Percentiles rank a stretch among this genome's conserved stretches.
These are phyloP conservation scores for Nycticryphes semicollaris DNA, from an alignment of 2,113 vertebrate species.

Conservation along the genomic window DNA sequence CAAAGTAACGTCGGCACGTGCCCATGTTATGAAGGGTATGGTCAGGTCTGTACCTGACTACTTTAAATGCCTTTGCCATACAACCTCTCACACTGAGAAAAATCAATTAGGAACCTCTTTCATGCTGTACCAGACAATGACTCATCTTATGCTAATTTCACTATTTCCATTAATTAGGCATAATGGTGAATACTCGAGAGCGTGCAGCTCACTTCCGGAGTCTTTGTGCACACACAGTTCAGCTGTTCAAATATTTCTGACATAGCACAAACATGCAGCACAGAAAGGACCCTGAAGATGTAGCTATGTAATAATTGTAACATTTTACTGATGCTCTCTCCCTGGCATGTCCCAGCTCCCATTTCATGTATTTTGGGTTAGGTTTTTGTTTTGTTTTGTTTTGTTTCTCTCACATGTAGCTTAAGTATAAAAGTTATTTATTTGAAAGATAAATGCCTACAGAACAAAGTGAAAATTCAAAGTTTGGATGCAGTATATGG, in stretches of 20 bases:
- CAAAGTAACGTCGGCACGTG: neutral
- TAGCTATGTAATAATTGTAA: neutral
- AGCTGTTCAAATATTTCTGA: neutral
- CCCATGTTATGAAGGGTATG: neutral
- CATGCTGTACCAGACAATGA: neutral
- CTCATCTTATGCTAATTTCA: neutral
- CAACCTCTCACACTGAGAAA: neutral
- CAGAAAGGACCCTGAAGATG: neutral
- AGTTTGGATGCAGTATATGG: neutral
- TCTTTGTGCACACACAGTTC: neutral
- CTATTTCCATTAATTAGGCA: neutral
- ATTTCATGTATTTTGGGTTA: neutral
- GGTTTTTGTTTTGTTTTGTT: no score
- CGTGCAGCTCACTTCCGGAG: neutral
- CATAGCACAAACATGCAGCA: neutral
- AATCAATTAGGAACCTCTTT: neutral
- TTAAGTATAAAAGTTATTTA: neutral
- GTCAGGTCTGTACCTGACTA: neutral
- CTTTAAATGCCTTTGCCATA: neutral
- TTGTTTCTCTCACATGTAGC: neutral
- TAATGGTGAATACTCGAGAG: neutral
- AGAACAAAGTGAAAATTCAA: neutral
- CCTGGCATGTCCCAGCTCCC: neutral
- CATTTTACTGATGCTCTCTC: neutral
- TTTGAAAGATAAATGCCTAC: neutral